These are phyloP conservation scores for Adrianichthys oophorus DNA, from an alignment of 2,797 vertebrate species.

Conservation along the genomic window DNA sequence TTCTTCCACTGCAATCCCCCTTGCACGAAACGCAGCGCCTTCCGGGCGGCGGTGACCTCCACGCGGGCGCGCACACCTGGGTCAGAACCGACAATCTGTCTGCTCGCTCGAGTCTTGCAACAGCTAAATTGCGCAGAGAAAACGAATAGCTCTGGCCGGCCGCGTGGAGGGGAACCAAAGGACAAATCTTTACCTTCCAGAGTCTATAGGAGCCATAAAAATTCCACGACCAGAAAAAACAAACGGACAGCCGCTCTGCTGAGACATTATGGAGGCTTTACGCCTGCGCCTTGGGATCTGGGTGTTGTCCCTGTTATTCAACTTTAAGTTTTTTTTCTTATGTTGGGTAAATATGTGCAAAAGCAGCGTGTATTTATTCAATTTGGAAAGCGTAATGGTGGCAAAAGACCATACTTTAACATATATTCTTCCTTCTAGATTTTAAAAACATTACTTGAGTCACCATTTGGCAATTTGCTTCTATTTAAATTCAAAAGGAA, in stretches of 20 bases:
- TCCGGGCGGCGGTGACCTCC: constrained; percentile 72
- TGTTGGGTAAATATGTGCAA: too few species aligned
- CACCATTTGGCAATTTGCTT: too few species aligned
- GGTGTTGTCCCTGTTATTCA: neutral
- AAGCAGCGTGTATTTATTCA: too few species aligned
- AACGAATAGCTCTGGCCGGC: constrained; percentile 15
- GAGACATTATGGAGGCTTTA: constrained; percentile 5
- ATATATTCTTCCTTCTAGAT: too few species aligned
- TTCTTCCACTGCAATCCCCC: constrained; percentile 52
- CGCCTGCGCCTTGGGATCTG: neutral
- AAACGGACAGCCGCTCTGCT: constrained; percentile 36
- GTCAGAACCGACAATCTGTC: constrained; percentile 76
- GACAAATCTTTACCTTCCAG: constrained; percentile 41
- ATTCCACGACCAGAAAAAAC: constrained; percentile 64
- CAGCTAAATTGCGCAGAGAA: constrained; percentile 64
- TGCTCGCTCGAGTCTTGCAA: constrained; percentile 79
- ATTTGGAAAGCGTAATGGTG: neutral
- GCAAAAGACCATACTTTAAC: too few species aligned
- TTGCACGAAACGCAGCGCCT: constrained; percentile 64
- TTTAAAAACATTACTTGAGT: too few species aligned
- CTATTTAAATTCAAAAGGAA: too few species aligned
- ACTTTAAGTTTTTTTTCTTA: constrained; percentile 1
- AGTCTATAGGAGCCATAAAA: constrained; percentile 68
- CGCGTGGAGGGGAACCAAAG: constrained; percentile 39
- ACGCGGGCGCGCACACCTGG: constrained; percentile 67